Percentiles rank a stretch among this genome's conserved stretches.
These are phyloP conservation scores for Heterotilapia buettikoferi DNA, from an alignment of 2,113 vertebrate species.

Conservation along the genomic window DNA sequence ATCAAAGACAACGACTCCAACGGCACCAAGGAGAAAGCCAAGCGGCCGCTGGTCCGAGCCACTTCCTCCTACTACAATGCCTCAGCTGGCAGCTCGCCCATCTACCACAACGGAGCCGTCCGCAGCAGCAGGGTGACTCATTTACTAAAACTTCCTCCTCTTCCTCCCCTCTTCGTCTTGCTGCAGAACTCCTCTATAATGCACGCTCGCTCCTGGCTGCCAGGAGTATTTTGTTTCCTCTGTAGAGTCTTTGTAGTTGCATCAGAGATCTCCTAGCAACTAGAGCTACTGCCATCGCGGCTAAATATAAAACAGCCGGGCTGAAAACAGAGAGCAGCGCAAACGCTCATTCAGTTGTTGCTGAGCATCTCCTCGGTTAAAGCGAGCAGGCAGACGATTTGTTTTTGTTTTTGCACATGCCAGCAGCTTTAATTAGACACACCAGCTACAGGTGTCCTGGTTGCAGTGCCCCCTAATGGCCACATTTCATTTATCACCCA, in stretches of 20 bases:
- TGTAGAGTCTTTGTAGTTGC: slow-evolving; percentile 5
- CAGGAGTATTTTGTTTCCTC: slow-evolving; percentile 1
- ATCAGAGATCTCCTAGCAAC: slow-evolving; percentile 52
- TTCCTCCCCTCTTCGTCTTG: neutral
- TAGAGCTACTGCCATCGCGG: neutral
- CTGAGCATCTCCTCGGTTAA: neutral
- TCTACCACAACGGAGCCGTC: slow-evolving; percentile 79
- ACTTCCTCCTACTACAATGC: slow-evolving; percentile 76
- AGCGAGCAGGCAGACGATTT: neutral
- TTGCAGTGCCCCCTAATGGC: neutral
- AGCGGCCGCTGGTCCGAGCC: slow-evolving; percentile 84
- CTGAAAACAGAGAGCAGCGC: neutral
- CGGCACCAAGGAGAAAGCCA: slow-evolving; percentile 94
- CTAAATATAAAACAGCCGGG: slow-evolving; percentile 47
- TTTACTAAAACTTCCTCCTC: neutral
- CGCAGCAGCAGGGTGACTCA: slow-evolving; percentile 77
- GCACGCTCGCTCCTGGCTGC: neutral
- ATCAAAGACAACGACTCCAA: slow-evolving; percentile 99
- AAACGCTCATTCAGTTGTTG: neutral
- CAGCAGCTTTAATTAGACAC: neutral
- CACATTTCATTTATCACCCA: neutral
- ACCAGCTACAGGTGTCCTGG: neutral
- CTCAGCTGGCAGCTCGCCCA: slow-evolving; percentile 79
- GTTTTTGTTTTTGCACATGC: neutral
- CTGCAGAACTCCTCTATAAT: neutral